Base-by-base conservation (phyloP, 2,113 vertebrate genomes). In the Equus przewalskii region DNA sequence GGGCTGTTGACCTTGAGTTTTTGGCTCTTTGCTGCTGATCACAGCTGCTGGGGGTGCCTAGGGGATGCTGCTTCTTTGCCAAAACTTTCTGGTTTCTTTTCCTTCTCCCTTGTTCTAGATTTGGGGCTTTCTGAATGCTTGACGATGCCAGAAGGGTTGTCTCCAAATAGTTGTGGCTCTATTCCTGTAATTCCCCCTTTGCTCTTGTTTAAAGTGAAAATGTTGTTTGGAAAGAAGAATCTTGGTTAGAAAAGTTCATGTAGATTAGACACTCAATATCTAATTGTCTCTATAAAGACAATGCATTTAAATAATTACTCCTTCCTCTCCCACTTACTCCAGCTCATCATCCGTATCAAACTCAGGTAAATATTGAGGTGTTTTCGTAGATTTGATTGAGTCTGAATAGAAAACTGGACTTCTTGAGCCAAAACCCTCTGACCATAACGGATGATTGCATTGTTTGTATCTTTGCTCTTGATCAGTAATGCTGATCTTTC, bases 211-310 rank as follows among this genome's bases (percentile, higher is more conserved):
- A 92, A 97, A 75, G 21, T 89, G 73, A 97, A 90, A 92, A 67
- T 83, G 58, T 83, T 94, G 13, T 51, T 85, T 80, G 80, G 41
- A 33, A 91, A 46, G 44, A 93, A 82, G 30, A 91, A 67, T 82
- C 65, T 94, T 97, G 73, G 19, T 86, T 95, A 92, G 94, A 82
- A 94, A 90, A 96, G 51, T 85, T 84, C 54, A 95, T 13, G 36
- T 46, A 78, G 28, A 46, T 73, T 41, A 87, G 24, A 70, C 51
- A n/a, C 13, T 87, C 60, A 79, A 7, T 84, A 91, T 54, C 30
- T 58, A 75, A 41, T 80, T 65, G 46, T 54, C 51, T 83, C 30
- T 58, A 49, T 91, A 65, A 90, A 54, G 70, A 93, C 30, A 44
- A 14, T 84, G 13, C 7, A 72, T 96, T 93, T 82, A 12, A 69